phyloP scores from a whole-genome alignment of 1,140 invertebrate species.

The Trichonephila inaurata region DNA sequence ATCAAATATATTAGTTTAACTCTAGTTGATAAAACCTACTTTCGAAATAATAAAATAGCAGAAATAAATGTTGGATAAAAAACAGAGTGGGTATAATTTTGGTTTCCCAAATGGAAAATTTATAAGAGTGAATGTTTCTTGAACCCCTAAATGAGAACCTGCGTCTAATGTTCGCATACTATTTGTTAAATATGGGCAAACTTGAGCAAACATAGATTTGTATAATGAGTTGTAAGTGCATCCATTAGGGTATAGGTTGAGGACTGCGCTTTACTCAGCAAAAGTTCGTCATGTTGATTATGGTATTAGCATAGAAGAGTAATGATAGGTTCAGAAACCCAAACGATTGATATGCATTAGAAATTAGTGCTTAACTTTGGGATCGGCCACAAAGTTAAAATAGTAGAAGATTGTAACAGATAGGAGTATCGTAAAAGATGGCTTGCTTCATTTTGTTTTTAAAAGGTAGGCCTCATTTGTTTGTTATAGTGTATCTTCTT shows the following conservation, averaged over 20 bases:
- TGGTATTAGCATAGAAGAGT: slow-evolving; percentile 44
- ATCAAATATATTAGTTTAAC: too few relatives aligned
- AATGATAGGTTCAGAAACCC: slow-evolving; percentile 25
- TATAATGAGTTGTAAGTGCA: slow-evolving; percentile 36
- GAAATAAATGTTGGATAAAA: too few relatives aligned
- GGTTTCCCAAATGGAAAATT: too few relatives aligned
- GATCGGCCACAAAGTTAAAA: slow-evolving; percentile 16
- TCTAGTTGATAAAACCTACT: too few relatives aligned
- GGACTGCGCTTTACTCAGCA: neutral
- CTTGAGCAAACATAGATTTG: slow-evolving; percentile 4
- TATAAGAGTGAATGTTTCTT: too few relatives aligned
- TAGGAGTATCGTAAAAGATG: too few relatives aligned
- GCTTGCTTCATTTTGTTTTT: too few relatives aligned
- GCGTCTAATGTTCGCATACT: neutral
- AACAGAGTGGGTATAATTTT: too few relatives aligned
- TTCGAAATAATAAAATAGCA: too few relatives aligned
- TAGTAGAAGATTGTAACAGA: neutral
- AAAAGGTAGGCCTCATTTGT: too few relatives aligned
- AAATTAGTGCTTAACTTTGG: slow-evolving; percentile 7
- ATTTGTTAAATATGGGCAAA: slow-evolving; percentile 4
- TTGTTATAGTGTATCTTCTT: too few relatives aligned
- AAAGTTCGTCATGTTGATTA: slow-evolving; percentile 51
- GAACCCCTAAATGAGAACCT: neutral
- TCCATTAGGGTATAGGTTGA: neutral
- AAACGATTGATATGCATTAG: slow-evolving; percentile 43